A percentile compares a stretch with the other conserved stretches of the same genome.
phyloP scores from a whole-genome alignment of 2,113 vertebrate species.

The Eptatretus burgeri region DNA sequence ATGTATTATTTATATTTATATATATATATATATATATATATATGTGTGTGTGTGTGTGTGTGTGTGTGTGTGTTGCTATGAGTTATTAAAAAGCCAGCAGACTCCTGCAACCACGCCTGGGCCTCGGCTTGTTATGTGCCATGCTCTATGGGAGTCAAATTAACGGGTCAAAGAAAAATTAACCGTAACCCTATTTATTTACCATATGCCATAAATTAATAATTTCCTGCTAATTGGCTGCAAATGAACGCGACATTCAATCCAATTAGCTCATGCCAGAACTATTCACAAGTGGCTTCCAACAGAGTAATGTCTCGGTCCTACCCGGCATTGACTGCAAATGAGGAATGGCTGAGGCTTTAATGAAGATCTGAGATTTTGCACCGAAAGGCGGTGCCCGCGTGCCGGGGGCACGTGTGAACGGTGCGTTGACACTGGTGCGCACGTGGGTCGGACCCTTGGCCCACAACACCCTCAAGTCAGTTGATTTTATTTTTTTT shows the following conservation, averaged over 20 bases:
- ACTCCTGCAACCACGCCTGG: no score
- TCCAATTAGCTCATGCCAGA: constrained; percentile 6
- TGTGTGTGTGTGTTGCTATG: no score
- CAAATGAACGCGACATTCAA: constrained; percentile 2
- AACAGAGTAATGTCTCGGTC: background rate
- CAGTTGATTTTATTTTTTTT: constrained; percentile 8
- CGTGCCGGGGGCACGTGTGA: background rate
- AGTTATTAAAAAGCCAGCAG: no score
- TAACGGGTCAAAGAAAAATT: constrained; percentile 6
- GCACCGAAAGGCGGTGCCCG: no score
- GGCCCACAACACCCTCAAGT: constrained; percentile 6
- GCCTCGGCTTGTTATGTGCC: background rate
- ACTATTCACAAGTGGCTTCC: constrained; percentile 1
- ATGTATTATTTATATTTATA: no score
- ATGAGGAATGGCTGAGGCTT: background rate
- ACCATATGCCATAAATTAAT: constrained; percentile 5
- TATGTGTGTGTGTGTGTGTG: no score
- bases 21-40: no score
- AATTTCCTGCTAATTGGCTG: constrained; percentile 6
- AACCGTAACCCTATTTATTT: constrained; percentile 6
- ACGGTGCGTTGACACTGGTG: constrained; percentile 13
- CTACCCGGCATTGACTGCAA: background rate
- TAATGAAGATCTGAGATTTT: no score
- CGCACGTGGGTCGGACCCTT: constrained; percentile 10
- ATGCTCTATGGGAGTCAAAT: constrained; percentile 1